phyloP scores from a whole-genome alignment of 2,113 vertebrate genomes.

The Bothrops jararaca region DNA sequence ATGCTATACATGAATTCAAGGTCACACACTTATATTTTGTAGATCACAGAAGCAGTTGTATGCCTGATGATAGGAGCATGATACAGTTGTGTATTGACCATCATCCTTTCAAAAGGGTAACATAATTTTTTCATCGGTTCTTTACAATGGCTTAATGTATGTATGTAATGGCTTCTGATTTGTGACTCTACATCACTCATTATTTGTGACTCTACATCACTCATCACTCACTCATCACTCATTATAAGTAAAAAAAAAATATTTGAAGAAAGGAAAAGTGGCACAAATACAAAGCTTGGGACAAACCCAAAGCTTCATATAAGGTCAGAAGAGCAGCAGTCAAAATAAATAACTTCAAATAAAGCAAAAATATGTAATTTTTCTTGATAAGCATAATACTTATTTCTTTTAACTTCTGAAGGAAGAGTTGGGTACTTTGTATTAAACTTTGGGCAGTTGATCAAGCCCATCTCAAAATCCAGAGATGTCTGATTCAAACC shows the following conservation, averaged over 20 bases:
- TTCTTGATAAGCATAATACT: too few species aligned
- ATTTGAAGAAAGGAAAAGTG: neutral
- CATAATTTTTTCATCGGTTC: neutral
- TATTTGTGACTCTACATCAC: neutral
- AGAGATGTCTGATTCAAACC: neutral
- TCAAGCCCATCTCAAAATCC: neutral
- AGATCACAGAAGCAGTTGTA: neutral
- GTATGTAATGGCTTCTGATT: neutral
- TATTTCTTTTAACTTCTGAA: neutral
- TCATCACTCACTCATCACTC: too few species aligned
- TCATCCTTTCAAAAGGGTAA: neutral
- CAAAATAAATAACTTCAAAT: neutral
- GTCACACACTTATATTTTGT: neutral
- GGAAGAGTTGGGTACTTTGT: neutral
- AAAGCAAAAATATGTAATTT: neutral
- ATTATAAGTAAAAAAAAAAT: neutral
- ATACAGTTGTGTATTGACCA: neutral
- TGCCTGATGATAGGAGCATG: neutral
- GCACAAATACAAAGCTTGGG: neutral
- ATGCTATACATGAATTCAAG: neutral
- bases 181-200: neutral
- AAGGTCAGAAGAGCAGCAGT: neutral
- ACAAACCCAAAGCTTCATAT: neutral
- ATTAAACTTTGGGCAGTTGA: neutral
- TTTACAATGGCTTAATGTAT: neutral